Conservation (phyloP, 2,113 vertebrate genomes). For the Myotis davidii region DNA sequence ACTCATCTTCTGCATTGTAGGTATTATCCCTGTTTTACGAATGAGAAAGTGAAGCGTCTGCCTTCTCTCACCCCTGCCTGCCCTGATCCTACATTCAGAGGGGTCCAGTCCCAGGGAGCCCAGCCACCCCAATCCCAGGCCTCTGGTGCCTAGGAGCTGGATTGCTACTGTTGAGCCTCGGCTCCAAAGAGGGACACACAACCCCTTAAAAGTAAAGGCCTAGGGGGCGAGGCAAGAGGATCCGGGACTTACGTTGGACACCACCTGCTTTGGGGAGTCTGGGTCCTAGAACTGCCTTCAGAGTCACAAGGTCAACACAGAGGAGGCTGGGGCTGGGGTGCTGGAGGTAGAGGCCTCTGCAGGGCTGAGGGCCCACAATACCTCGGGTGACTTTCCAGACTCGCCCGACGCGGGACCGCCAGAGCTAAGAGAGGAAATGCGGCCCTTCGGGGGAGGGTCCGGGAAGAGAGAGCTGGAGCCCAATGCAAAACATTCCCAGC, state of each 20-base stretch:
- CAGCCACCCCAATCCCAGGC: neutral
- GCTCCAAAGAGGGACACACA: neutral
- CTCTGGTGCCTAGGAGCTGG: neutral
- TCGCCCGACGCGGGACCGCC: neutral
- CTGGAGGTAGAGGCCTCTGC: neutral
- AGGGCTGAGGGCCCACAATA: neutral
- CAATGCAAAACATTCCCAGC: neutral
- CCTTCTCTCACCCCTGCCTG: neutral
- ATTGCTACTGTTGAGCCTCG: too few species aligned
- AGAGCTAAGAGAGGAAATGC: neutral
- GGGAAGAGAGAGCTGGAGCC: neutral
- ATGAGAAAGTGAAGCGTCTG: neutral
- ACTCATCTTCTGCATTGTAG: neutral
- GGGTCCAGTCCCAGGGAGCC: neutral
- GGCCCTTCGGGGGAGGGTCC: neutral
- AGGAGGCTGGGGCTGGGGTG: neutral
- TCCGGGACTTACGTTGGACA: neutral
- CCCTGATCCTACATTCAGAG: neutral
- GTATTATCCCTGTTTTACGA: neutral
- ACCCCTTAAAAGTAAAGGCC: conserved; percentile 7
- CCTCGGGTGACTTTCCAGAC: neutral
- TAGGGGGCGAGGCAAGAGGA: neutral
- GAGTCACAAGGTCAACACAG: conserved; percentile 12
- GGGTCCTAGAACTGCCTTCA: neutral
- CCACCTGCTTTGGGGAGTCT: neutral